Percentiles rank a stretch among this genome's conserved stretches.
These are phyloP conservation scores for Thelaira solivaga DNA, from an alignment of 2,888 invertebrate genomes.

Conservation along the genomic window DNA sequence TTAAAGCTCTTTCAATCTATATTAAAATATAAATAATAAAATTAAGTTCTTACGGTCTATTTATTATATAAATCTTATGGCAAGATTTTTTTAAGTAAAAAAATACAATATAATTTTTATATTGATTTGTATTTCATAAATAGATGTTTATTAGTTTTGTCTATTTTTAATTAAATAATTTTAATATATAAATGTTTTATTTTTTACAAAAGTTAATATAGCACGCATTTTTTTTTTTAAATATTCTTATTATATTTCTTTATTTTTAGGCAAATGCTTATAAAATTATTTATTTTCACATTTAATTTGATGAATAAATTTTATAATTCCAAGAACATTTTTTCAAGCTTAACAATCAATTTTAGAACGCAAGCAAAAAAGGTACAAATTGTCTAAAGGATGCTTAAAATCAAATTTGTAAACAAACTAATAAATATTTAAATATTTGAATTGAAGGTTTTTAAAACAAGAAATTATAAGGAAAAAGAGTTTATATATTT, in stretches of 20 bases:
- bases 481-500: too few species aligned
- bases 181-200: not conserved
- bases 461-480: too few species aligned
- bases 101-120: not conserved
- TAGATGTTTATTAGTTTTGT: not conserved
- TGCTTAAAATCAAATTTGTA: too few species aligned
- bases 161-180: conserved; percentile 10
- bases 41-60: conserved; percentile 29
- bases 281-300: conserved; percentile 12
- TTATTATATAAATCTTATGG: conserved; percentile 67
- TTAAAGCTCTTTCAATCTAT: conserved; percentile 43
- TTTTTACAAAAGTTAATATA: conserved; percentile 62
- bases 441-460: too few species aligned
- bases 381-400: too few species aligned
- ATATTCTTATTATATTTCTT: not conserved
- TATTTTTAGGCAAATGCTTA: not conserved
- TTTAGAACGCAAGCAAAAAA: too few species aligned
- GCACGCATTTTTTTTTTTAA: conserved; percentile 61
- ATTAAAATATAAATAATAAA: conserved; percentile 44
- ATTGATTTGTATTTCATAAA: conserved; percentile 4
- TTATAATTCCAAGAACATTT: not conserved
- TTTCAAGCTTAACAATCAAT: not conserved
- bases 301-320: not conserved
- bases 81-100: conserved; percentile 65
- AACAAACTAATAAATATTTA: too few species aligned